Evolutionary conservation across 2,113 vertebrate species (phyloP).

Genomic region (Fukomys damarensis): DNA sequence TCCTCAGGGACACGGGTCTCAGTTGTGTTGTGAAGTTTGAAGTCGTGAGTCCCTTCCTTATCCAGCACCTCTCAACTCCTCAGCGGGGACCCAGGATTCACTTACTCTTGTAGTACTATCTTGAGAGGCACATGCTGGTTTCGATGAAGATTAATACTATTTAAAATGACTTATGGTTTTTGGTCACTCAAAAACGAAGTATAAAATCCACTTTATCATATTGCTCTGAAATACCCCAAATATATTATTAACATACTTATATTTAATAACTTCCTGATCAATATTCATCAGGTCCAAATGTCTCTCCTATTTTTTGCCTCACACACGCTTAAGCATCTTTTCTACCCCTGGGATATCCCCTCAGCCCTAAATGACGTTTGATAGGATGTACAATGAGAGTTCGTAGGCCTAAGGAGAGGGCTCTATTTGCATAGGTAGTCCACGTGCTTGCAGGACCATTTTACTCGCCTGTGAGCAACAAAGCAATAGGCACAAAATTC

Average conservation of each 20-base stretch:
- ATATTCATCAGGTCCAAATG: background rate
- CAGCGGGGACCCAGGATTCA: background rate
- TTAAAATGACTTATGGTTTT: conserved; percentile 12
- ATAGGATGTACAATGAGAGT: background rate
- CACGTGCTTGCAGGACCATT: background rate
- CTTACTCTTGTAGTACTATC: background rate
- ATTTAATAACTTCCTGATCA: background rate
- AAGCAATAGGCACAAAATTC: background rate
- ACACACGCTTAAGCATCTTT: background rate
- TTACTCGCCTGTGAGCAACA: background rate
- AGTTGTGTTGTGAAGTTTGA: background rate
- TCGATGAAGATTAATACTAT: background rate
- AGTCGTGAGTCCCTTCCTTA: background rate
- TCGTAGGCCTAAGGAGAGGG: background rate
- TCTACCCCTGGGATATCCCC: background rate
- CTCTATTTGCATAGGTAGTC: background rate
- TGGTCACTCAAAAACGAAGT: conserved; percentile 5
- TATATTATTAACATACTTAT: conserved; percentile 27
- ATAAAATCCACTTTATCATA: background rate
- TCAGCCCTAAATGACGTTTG: background rate
- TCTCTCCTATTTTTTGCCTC: background rate
- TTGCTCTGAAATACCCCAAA: conserved; percentile 24
- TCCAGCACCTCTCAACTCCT: background rate
- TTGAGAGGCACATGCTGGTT: background rate
- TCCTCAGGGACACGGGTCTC: background rate